Evolutionary conservation across 2,797 vertebrate species (phyloP).

Genomic region (Philypnodon macrostomus): DNA sequence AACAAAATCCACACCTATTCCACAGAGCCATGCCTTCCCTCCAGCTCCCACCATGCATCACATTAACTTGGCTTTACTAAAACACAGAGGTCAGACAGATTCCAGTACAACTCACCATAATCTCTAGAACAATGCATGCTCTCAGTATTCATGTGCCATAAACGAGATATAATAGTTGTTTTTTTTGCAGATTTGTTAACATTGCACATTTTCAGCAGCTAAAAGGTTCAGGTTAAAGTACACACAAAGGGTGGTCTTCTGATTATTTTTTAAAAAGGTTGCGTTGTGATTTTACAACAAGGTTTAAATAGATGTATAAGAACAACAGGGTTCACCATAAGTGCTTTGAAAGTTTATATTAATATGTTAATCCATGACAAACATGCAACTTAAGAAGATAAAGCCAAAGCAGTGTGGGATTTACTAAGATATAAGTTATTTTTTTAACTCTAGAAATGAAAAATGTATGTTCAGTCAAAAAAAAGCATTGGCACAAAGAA

Average conservation of each 20-base stretch:
- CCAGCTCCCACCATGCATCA: conserved; percentile 72
- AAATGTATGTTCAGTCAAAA: conserved; percentile 24
- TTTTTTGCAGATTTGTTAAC: conserved; percentile 66
- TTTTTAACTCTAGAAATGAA: conserved; percentile 10
- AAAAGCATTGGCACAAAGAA: conserved; percentile 46
- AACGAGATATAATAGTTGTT: conserved; percentile 51
- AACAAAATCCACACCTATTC: conserved; percentile 63
- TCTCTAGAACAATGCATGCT: conserved; percentile 77
- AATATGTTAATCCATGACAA: conserved; percentile 11
- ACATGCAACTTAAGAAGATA: conserved; percentile 46
- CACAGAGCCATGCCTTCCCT: conserved; percentile 58
- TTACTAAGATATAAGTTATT: conserved; percentile 53
- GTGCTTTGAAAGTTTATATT: conserved; percentile 47
- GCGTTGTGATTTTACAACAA: conserved; percentile 12
- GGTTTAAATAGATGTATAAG: conserved; percentile 22
- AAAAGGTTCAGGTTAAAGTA: too few species aligned
- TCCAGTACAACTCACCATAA: conserved; percentile 68
- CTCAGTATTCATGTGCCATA: conserved; percentile 66
- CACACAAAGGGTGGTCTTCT: conserved; percentile 15
- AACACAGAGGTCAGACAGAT: conserved; percentile 71
- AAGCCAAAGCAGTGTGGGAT: conserved; percentile 28
- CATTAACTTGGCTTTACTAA: conserved; percentile 63
- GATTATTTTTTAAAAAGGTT: background rate
- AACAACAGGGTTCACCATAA: conserved; percentile 36
- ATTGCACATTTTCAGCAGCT: conserved; percentile 54